phyloP scores from a whole-genome alignment of 23 tunicate genomes.

The Oikopleura dioica region DNA sequence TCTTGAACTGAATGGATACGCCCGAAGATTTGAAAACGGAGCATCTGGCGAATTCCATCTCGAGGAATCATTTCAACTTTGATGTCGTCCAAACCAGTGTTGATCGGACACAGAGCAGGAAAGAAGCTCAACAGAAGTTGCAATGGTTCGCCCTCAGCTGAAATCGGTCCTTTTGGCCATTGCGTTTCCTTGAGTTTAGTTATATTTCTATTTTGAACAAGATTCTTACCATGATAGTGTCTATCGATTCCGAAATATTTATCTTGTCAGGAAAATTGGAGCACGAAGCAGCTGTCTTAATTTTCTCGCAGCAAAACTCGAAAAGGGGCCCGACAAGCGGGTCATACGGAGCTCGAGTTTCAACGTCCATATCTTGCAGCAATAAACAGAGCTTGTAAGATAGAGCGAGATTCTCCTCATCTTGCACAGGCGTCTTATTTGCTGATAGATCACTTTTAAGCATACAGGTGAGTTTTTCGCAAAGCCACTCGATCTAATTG shows the following conservation, averaged over 20 bases:
- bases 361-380: constrained; percentile 8
- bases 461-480: background rate
- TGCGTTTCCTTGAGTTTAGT: background rate
- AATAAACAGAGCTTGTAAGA: background rate
- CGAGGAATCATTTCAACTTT: background rate
- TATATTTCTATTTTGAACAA: background rate
- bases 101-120: no score
- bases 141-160: background rate
- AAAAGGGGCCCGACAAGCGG: background rate
- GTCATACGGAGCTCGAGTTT: background rate
- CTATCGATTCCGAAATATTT: background rate
- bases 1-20: background rate
- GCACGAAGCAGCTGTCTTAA: background rate
- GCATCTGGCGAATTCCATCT: background rate
- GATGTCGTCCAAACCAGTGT: background rate
- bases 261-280: background rate
- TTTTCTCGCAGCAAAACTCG: background rate
- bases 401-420: background rate
- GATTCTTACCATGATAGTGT: background rate
- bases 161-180: background rate
- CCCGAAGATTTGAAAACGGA: background rate
- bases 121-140: background rate
- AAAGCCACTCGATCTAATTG: constrained; percentile 7
- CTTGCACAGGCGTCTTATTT: background rate
- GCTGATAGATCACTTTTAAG: background rate